Percentiles rank a stretch among this genome's conserved stretches.
These are phyloP conservation scores for Pelobates fuscus DNA, from an alignment of 2,113 vertebrate species.

Conservation along the genomic window DNA sequence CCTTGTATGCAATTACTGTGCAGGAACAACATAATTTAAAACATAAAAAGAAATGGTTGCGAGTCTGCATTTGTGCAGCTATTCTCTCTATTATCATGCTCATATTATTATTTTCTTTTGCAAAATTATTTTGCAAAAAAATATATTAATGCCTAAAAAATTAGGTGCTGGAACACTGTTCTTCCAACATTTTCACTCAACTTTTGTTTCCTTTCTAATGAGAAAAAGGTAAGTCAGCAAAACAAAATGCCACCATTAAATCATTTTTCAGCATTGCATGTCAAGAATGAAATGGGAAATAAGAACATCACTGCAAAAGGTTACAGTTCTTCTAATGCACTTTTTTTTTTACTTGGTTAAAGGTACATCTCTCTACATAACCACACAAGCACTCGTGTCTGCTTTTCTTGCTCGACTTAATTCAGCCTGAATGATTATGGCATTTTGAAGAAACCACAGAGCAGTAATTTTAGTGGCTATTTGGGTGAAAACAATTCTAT, in stretches of 20 bases:
- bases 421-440: constrained; percentile 79
- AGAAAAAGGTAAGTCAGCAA: constrained; percentile 82
- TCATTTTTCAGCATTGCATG: constrained; percentile 81
- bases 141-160: constrained; percentile 59
- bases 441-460: constrained; percentile 77
- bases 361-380: constrained; percentile 68
- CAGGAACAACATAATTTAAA: constrained; percentile 54
- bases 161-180: constrained; percentile 75
- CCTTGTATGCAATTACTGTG: constrained; percentile 47
- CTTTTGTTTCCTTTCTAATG: constrained; percentile 75
- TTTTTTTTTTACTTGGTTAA: constrained; percentile 69
- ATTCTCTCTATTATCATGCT: neutral
- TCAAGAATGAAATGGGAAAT: constrained; percentile 87
- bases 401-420: constrained; percentile 66
- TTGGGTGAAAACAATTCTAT: constrained; percentile 63
- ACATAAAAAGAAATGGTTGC: constrained; percentile 53
- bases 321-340: constrained; percentile 82
- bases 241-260: constrained; percentile 96
- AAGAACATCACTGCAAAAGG: constrained; percentile 84
- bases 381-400: constrained; percentile 57
- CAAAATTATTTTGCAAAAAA: constrained; percentile 55
- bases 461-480: constrained; percentile 75
- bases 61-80: constrained; percentile 33
- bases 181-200: constrained; percentile 66
- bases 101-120: constrained; percentile 53